Base-by-base conservation (phyloP, 2,797 vertebrate genomes). In the Mus minutoides region DNA sequence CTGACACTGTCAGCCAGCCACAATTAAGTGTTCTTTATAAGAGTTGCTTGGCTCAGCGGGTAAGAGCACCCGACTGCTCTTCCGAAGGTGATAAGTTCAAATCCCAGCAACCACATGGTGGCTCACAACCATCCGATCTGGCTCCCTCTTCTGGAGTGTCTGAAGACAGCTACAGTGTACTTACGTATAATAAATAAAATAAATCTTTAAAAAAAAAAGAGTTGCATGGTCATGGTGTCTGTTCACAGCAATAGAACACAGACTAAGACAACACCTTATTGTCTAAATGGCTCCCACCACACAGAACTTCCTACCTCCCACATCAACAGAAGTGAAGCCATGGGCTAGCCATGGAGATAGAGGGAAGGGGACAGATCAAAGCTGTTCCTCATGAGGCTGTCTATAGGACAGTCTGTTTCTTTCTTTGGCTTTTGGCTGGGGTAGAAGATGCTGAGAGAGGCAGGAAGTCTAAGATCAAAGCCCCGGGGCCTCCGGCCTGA, bases 321-420 rank as follows among this genome's bases (percentile, higher is more conserved):
- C 0, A 24, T 52, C 85, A 29, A 22, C 8, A 64, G 71, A 58
- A 40, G 34, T 60, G 73, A 69, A 40, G 49, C 52, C 69, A n/a
- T 6, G 22, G 64, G 21, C 46, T 1, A 6, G 21, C 46, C 2
- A 6, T 16, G 9, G 31, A 14, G 4, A 6, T 0, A n/a, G 13
- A 2, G 56, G 2, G 19, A 3, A 71, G 22, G 17, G 26, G 10
- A 2, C 40, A 31, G n/a, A 13, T 0, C 6, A 2, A 26, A 82
- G 73, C 84, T 22, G 31, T 31, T n/a, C 58, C 16, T 62, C 16
- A 29, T 43, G 56, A 62, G 56, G n/a, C 24, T 31, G 58, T 43
- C 80, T 11, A 4, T 2, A 83, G 7, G 24, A 14, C 34, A 17
- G 22, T 71, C 84, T 8, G 40, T 29, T 31, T 9, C 37, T 40